Evolutionary conservation across 1,140 invertebrate species (phyloP).

Genomic region (Halesus radiatus): DNA sequence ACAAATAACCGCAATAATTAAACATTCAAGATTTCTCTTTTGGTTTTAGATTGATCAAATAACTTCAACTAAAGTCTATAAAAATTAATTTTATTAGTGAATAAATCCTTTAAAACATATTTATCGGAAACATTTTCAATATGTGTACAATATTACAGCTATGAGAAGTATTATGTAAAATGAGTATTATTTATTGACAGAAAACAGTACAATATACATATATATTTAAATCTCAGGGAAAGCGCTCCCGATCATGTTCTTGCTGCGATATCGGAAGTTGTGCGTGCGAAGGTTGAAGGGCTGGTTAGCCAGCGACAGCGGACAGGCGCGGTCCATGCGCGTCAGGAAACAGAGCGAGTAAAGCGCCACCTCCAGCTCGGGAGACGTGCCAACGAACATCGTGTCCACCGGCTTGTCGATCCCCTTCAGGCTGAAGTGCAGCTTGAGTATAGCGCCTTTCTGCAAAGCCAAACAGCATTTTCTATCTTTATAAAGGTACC

Average conservation of each 20-base stretch:
- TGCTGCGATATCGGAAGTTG: constrained; percentile 80
- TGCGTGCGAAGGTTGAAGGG: constrained; percentile 81
- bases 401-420: constrained; percentile 83
- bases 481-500: too few relatives aligned
- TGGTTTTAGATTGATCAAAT: too few relatives aligned
- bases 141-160: too few relatives aligned
- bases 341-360: constrained; percentile 89
- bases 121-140: too few relatives aligned
- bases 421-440: constrained; percentile 81
- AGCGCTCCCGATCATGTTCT: constrained; percentile 84
- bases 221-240: constrained; percentile 79
- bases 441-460: constrained; percentile 85
- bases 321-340: constrained; percentile 79
- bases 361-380: constrained; percentile 92
- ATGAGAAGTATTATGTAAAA: too few relatives aligned
- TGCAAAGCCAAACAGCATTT: constrained; percentile 64
- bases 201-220: too few relatives aligned
- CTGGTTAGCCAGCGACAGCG: constrained; percentile 78
- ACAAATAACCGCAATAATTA: too few relatives aligned
- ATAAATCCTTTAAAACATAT: too few relatives aligned
- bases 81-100: too few relatives aligned
- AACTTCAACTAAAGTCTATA: too few relatives aligned
- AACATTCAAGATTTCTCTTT: too few relatives aligned
- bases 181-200: too few relatives aligned
- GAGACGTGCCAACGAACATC: constrained; percentile 92